Base-by-base conservation (phyloP, 2,113 vertebrate genomes). In the Gobio gobio region DNA sequence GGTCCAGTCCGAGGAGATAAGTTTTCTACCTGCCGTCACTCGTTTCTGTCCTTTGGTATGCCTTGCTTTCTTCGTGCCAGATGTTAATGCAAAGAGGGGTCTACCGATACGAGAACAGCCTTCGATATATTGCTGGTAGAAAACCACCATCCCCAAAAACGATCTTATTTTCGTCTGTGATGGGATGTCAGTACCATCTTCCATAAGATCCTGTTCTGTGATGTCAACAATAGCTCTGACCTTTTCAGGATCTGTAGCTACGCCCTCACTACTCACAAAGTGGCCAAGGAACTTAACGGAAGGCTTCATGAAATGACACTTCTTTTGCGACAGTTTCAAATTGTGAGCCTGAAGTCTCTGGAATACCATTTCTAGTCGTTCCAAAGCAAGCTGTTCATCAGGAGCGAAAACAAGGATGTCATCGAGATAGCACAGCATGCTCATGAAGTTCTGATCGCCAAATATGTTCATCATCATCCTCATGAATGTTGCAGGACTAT, bases 1-100 rank as follows among this genome's bases (percentile, higher is more conserved):
- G 85, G 49, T 56, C 72, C 90, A 83, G 0, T 63, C 90, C 84
- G 56, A 13, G 83, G 90, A 91, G 82, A 89, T 61, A 88, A 78
- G 12, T 90, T 70, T 82, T 45, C 83, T 83, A 8, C 14, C 20
- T 45, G 20, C 40, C 4, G 1, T 16, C 20, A 4, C 2, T 33
- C 14, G 40, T 9, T n/a, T 64, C n/a, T 75, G 51, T 22, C 77
- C 77, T 0, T 51, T 43, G 18, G 18, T 3, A 45, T 45, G 9
- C 10, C 72, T 33, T 12, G 36, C 59, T 9, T 14, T 51, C 63
- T 29, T 85, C 10, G 12, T 10, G 3, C 81, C 80, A 7, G 75
- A 64, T 9, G 76, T 88, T 40, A 86, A 14, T 4, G 12, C 75
- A 83, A 88, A 78, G 20, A 85, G 68, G 12, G 78, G 85, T 24